Percentiles rank a stretch among this genome's conserved stretches.
Evolutionary conservation across 1,140 invertebrate species (phyloP).

Genomic region (Phocides pigmalion): DNA sequence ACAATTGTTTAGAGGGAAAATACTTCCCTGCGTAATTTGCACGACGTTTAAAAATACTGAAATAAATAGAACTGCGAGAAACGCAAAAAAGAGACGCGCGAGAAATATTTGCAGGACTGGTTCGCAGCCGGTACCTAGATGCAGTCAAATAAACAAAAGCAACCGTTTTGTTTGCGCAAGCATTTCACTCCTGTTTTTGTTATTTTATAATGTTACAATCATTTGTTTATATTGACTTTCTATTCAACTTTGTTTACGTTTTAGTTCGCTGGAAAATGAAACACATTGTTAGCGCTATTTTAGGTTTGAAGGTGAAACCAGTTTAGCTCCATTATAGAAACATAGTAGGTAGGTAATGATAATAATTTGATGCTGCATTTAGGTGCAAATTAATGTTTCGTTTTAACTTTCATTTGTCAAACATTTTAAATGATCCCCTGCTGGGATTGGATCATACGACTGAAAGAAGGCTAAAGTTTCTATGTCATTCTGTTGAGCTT

Average conservation of each 20-base stretch:
- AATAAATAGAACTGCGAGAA: background rate
- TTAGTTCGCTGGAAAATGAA: slow-evolving; percentile 11
- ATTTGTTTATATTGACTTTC: slow-evolving; percentile 20
- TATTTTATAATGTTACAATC: slow-evolving; percentile 5
- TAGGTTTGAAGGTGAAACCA: slow-evolving; percentile 10
- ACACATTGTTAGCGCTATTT: slow-evolving; percentile 19
- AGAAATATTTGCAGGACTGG: background rate
- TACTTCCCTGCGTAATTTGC: background rate
- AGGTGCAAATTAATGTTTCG: too few species aligned
- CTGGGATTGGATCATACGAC: too few species aligned
- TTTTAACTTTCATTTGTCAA: too few species aligned
- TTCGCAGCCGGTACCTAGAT: background rate
- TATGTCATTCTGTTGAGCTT: too few species aligned
- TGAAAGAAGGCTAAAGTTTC: too few species aligned
- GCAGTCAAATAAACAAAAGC: slow-evolving; percentile 3
- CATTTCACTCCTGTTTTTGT: slow-evolving; percentile 4
- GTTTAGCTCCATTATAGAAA: background rate
- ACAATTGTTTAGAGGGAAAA: background rate
- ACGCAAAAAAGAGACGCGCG: background rate
- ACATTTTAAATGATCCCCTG: too few species aligned
- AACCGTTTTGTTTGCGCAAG: background rate
- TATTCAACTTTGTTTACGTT: slow-evolving; percentile 2
- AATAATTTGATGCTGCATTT: background rate
- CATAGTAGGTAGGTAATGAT: too few species aligned
- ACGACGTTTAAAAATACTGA: background rate